Conservation (phyloP, 2,888 invertebrate genomes). For the Limnephilus lunatus region DNA sequence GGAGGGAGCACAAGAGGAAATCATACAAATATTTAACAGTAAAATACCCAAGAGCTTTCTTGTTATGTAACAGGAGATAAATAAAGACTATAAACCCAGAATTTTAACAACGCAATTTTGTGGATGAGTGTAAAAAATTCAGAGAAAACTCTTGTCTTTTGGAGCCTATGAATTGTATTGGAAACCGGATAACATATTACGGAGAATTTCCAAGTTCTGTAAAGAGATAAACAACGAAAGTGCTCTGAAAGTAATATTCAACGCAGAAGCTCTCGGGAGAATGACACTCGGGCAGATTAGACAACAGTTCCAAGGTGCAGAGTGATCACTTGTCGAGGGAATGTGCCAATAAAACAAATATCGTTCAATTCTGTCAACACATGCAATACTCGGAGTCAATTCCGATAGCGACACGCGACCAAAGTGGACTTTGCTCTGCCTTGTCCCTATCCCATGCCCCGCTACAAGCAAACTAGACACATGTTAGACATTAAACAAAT, state of each 20-base stretch:
- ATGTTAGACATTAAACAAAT: background rate
- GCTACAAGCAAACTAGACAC: background rate
- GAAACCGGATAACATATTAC: too few relatives aligned
- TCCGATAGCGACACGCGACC: constrained; percentile 2
- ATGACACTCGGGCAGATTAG: constrained; percentile 24
- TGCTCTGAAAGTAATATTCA: background rate
- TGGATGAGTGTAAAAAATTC: background rate
- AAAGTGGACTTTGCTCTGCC: background rate
- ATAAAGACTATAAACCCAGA: background rate
- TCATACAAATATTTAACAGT: background rate
- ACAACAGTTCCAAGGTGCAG: background rate
- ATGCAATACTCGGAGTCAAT: background rate
- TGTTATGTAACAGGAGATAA: background rate
- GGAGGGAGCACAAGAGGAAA: constrained; percentile 2
- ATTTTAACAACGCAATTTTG: background rate
- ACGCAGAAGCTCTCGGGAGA: background rate
- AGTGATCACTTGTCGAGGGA: constrained; percentile 42
- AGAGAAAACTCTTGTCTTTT: background rate
- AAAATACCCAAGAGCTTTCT: background rate
- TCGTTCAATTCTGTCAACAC: background rate
- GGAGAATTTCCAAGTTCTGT: background rate
- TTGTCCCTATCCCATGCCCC: background rate
- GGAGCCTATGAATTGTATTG: background rate
- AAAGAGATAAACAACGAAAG: background rate
- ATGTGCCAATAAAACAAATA: constrained; percentile 20